Evolutionary conservation across 53 echinoderm and acorn worm genomes (phyloP).

Genomic region (Mesocentrotus franciscanus): DNA sequence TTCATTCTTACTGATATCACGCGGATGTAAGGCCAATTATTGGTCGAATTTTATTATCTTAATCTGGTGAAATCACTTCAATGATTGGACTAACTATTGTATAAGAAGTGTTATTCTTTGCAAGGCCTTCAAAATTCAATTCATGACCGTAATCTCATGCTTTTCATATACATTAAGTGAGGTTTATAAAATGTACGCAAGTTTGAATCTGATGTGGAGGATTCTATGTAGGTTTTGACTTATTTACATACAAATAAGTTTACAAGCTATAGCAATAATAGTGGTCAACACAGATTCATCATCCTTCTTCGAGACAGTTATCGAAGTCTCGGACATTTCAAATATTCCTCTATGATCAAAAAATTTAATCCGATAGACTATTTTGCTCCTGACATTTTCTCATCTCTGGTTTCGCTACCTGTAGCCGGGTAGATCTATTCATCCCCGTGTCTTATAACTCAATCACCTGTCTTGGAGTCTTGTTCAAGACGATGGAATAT

Average conservation of each 20-base stretch:
- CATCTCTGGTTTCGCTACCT: neutral
- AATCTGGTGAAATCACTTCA: too few relatives aligned
- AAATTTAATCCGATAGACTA: neutral
- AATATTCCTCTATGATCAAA: neutral
- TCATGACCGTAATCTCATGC: too few relatives aligned
- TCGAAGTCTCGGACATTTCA: neutral
- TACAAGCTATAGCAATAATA: neutral
- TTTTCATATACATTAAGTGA: too few relatives aligned
- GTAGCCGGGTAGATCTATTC: neutral
- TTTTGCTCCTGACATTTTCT: neutral
- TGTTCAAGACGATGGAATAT: neutral
- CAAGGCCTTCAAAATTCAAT: too few relatives aligned
- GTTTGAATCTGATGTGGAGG: neutral
- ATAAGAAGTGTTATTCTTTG: too few relatives aligned
- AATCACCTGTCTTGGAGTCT: neutral
- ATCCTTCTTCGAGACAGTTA: neutral
- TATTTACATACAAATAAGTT: neutral
- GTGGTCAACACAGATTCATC: neutral
- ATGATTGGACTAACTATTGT: too few relatives aligned
- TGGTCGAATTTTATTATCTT: too few relatives aligned
- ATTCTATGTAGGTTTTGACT: neutral
- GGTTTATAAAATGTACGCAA: neutral
- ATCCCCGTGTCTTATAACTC: neutral
- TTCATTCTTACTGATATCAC: too few relatives aligned
- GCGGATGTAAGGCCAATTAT: too few relatives aligned